Base-by-base conservation (phyloP, 2,113 vertebrate species). In the Bagarius yarrelli region DNA sequence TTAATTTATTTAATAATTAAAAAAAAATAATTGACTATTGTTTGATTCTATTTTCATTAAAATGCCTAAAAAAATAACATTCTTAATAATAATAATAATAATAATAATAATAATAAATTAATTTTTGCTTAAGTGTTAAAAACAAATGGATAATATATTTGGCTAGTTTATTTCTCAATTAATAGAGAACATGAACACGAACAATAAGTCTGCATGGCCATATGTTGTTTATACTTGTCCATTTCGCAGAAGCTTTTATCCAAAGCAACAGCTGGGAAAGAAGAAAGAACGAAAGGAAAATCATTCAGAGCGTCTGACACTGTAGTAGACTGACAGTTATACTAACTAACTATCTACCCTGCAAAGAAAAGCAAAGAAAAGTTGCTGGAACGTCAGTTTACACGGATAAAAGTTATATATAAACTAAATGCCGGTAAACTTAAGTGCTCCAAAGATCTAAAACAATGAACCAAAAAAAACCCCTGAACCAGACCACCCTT, bases 241-340 rank as follows among this genome's bases (percentile, higher is more conserved):
- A 70, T 70, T 70, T 70, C 47, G n/a, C n/a, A 27, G 14, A 50
- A 6, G 5, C 23, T 71, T 71, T 71, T 52, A 71, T 71, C n/a
- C 44, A 12, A 71, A 71, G 44, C 67, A 71, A 71, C 44, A 71
- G 15, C 67, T 71, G 44, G 67, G 32, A 8, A 47, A 47, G 44
- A 8, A 40, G 36, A 8, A 40, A 40, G 19, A 14, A 30, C 0
- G 19, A 40, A 16, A 70, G n/a, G n/a, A n/a, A 67, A 23, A 25
- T 19, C 23, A 59, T 0, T 61, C 27, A 1, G 9, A 71, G 15
- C 69, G 27, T 30, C 16, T n/a, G 66, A 69, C 9, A 16, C 14
- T 25, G 23, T 3, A 44, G n/a, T 13, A 69, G 36, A 32, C n/a
- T n/a, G 23, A 47, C 14, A 18, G 23, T 70, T 21, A 70, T 50